Percentiles rank a stretch among this genome's conserved stretches.
phyloP scores from a whole-genome alignment of 2,888 invertebrate species.

The Brachyptera risi region DNA sequence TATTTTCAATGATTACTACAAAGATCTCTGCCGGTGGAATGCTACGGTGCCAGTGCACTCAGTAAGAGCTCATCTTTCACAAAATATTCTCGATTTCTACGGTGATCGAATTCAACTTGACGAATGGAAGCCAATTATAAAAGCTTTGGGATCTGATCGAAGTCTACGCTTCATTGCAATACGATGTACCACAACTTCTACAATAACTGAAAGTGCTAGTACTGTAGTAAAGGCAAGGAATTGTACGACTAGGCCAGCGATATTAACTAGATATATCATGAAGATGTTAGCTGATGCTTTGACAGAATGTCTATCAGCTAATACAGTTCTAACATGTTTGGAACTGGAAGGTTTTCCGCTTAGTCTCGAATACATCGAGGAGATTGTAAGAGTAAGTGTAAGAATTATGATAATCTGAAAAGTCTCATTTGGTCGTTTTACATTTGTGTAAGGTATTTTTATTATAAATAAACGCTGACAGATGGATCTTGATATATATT shows the following conservation, averaged over 20 bases:
- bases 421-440: too few species aligned
- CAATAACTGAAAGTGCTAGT: slow-evolving; percentile 45
- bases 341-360: slow-evolving; percentile 70
- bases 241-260: slow-evolving; percentile 58
- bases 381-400: neutral
- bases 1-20: slow-evolving; percentile 43
- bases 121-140: slow-evolving; percentile 72
- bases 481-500: too few species aligned
- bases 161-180: slow-evolving; percentile 65
- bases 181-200: slow-evolving; percentile 51
- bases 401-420: too few species aligned
- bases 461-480: too few species aligned
- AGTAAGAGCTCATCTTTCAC: slow-evolving; percentile 29
- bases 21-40: slow-evolving; percentile 43
- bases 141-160: slow-evolving; percentile 66
- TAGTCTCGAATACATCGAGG: neutral
- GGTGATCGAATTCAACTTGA: slow-evolving; percentile 70
- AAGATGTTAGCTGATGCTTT: slow-evolving; percentile 62
- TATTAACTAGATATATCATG: slow-evolving; percentile 67
- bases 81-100: slow-evolving; percentile 58
- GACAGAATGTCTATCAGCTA: slow-evolving; percentile 58
- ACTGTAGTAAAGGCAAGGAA: slow-evolving; percentile 59
- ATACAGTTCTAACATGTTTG: slow-evolving; percentile 57
- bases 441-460: too few species aligned
- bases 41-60: slow-evolving; percentile 41